Percentiles rank a stretch among this genome's conserved stretches.
Evolutionary conservation across 2,113 vertebrate genomes (phyloP).

Genomic region (Xyrauchen texanus): DNA sequence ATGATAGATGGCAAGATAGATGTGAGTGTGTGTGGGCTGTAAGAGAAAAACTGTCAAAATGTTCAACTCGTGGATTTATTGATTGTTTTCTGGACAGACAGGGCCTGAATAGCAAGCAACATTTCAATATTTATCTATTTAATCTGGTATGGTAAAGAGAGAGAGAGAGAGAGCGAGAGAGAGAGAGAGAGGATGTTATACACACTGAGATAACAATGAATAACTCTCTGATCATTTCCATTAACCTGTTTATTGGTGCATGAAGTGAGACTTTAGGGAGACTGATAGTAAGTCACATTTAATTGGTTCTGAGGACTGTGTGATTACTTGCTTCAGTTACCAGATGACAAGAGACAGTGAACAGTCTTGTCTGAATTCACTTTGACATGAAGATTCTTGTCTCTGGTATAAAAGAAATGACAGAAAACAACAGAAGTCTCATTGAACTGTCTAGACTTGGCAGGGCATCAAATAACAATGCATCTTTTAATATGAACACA

Average conservation of each 20-base stretch:
- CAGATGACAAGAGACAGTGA: constrained; percentile 6
- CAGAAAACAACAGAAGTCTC: too few species aligned
- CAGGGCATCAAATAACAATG: not conserved
- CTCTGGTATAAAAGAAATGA: not conserved
- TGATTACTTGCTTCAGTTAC: constrained; percentile 16
- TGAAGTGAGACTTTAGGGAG: constrained; percentile 7
- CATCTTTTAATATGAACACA: not conserved
- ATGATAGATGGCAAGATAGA: constrained; percentile 7
- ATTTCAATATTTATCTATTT: constrained; percentile 7
- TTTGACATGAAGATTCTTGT: not conserved
- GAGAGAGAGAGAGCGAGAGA: not conserved
- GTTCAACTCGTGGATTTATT: constrained; percentile 26
- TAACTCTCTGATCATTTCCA: constrained; percentile 3
- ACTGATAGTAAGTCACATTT: constrained; percentile 3
- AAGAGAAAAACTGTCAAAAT: constrained; percentile 24
- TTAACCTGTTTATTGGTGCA: constrained; percentile 45
- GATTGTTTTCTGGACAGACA: constrained; percentile 15
- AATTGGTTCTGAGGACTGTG: constrained; percentile 20
- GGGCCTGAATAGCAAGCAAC: not conserved
- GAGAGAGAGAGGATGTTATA: not conserved
- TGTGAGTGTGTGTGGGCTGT: constrained; percentile 13
- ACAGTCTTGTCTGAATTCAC: not conserved
- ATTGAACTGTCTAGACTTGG: not conserved
- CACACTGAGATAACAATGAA: not conserved
- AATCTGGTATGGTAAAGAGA: not conserved